Base-by-base conservation (phyloP, 2,113 vertebrate genomes). In the Oenanthe melanoleuca region DNA sequence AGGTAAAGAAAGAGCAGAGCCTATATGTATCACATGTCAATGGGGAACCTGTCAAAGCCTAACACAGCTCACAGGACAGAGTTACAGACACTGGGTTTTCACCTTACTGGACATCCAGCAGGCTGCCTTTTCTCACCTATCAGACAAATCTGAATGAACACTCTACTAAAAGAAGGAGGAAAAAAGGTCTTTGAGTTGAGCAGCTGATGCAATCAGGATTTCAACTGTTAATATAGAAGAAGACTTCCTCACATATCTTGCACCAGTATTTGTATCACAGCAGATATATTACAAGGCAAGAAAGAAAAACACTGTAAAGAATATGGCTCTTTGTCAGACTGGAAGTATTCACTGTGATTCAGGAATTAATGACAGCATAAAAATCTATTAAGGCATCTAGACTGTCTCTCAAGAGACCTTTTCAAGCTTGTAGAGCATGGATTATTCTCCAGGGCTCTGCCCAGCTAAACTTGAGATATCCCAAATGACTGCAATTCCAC, bases 371-470 rank as follows among this genome's bases (percentile, higher is more conserved):
- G 84, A 93, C 84, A 90, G 86, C 77, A 95, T 95, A 94, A 96
- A 95, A 96, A 96, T 96, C 92, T 96, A 95, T 96, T 94, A 96
- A 95, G 81, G 88, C 86, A 96, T 93, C 93, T 95, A 94, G 91
- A 94, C 87, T 90, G 40, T 89, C 72, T 93, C 95, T 95, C 94
- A 0, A 74, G 92, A 92, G 95, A 69, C 70, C 66, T 92, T 83
- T 96, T 73, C 92, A 96, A 69, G 52, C 91, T 91, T 86, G 45
- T 80, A 86, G 49, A 57, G 74, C 71, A 82, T 86, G 73, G 89
- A 81, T 84, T 95, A 89, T 88, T 95, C 88, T 83, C 89, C 63
- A 63, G 83, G 53, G 95, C 34, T 91, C 89, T 96, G 88, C 86
- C 95, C 85, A 96, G 88, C 72, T 91, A 88, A 93, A 93, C 84